Percentiles rank a stretch among this genome's conserved stretches.
phyloP scores from a whole-genome alignment of 2,797 vertebrate species.

The Kryptopterus vitreolus region DNA sequence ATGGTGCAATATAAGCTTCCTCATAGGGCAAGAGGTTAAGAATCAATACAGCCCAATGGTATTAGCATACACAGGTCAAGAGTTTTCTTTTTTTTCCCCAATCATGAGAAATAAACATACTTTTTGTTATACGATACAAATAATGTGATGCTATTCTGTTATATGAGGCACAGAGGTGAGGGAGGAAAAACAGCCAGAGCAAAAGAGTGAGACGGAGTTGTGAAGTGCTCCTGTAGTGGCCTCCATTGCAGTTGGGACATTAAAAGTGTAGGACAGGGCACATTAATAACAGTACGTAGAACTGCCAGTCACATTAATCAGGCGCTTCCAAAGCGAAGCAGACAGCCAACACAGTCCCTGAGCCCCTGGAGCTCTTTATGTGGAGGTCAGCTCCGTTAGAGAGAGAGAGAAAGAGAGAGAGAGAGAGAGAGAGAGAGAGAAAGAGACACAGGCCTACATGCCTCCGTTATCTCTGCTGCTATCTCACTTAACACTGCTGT shows the following conservation, averaged over 20 bases:
- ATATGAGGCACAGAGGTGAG: neutral
- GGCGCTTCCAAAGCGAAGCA: constrained; percentile 37
- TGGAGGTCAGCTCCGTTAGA: constrained; percentile 43
- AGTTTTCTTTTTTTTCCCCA: constrained; percentile 18
- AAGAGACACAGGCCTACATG: constrained; percentile 14
- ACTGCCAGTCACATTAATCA: constrained; percentile 61
- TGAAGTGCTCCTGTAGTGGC: constrained; percentile 29
- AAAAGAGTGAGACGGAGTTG: neutral
- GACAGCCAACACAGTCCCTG: constrained; percentile 48
- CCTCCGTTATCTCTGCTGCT: constrained; percentile 21
- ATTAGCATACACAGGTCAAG: neutral
- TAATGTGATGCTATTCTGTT: neutral
- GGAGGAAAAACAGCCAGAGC: neutral
- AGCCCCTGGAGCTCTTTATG: constrained; percentile 43
- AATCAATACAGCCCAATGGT: constrained; percentile 11
- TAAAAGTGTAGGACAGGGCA: constrained; percentile 54
- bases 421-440: constrained; percentile 18
- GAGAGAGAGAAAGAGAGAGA: neutral
- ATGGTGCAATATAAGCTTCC: neutral
- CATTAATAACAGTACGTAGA: constrained; percentile 57
- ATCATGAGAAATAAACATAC: constrained; percentile 19
- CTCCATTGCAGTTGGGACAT: constrained; percentile 44
- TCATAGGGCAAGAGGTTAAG: neutral
- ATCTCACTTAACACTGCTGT: constrained; percentile 29
- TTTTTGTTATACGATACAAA: neutral